Evolutionary conservation across 2,888 invertebrate genomes (phyloP), one percentile per base, ranked within the genome.

Genomic region (Phanerotoma sp.): DNA sequence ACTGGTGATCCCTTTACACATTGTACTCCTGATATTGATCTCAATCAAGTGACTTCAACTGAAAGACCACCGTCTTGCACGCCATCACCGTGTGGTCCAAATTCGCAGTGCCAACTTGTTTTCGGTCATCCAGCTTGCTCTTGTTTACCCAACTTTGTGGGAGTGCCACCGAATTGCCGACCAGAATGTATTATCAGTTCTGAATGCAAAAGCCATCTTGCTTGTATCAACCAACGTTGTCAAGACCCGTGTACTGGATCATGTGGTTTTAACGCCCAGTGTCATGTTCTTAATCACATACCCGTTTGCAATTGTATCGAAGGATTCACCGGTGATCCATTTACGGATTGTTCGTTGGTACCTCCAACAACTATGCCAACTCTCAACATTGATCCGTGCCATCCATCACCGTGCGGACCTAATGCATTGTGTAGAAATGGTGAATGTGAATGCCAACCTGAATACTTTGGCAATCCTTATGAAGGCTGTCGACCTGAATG

Each of bases 1-100:
- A 89, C 88, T 33, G 94, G 94, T 41, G 91, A 93, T 85, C 92
- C 93, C 49, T 92, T 92, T 72, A 84, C 85, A 3, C 86, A 86
- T 69, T 93, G 93, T 69, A 82, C 84, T 47, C 82, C 81, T 63
- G 80, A 81, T 68, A 63, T 66, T 67, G 72, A 65, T 13, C 52
- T 56, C 15, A 25, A 25, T 25, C 65, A 61, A 4, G 48, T 59
- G 1, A 64, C 77, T 52, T 74, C 79, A 48, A 87, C 87, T 1
- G 86, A 85, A 71, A 80, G 84, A 56, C 86, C 87, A 60, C 89
- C 89, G 58, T 87, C 88, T 16, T 92, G 92, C 72, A 82, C 83
- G 22, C 91, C 92, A 45, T 89, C 89, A 18, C 91, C 92, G 0
- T 93, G 93, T 69, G 93, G 93, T 16, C 88, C 90, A 2, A 89